These are phyloP conservation scores for Glossosoma conforme DNA, from an alignment of 1,140 invertebrate species.

Conservation along the genomic window DNA sequence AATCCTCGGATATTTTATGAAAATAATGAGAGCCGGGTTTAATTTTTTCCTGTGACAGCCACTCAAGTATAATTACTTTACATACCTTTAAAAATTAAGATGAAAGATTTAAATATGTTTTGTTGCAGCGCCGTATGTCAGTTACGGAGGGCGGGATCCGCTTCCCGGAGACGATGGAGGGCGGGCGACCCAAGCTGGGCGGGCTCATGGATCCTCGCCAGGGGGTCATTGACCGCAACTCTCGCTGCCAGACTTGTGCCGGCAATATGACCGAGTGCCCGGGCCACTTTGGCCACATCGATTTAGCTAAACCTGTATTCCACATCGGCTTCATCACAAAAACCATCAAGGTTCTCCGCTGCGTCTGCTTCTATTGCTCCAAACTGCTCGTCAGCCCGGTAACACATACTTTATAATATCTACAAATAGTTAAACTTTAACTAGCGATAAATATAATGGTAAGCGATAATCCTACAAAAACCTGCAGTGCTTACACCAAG, in stretches of 20 bases:
- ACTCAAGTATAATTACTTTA: too few species aligned
- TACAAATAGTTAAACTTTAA: background rate
- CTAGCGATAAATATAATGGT: background rate
- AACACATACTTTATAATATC: slow-evolving; percentile 26
- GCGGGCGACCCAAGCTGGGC: slow-evolving; percentile 93
- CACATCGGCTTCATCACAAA: slow-evolving; percentile 98
- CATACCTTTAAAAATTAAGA: too few species aligned
- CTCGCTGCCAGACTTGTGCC: slow-evolving; percentile 95
- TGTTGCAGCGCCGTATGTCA: slow-evolving; percentile 87
- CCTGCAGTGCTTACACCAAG: too few species aligned
- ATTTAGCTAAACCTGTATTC: slow-evolving; percentile 97
- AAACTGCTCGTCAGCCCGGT: slow-evolving; percentile 92
- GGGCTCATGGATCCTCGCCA: slow-evolving; percentile 99
- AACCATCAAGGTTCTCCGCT: slow-evolving; percentile 92
- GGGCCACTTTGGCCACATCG: slow-evolving; percentile 99
- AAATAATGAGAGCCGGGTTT: too few species aligned
- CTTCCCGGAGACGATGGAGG: slow-evolving; percentile 97
- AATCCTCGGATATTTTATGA: too few species aligned
- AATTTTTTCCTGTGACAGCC: too few species aligned
- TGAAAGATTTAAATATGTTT: too few species aligned
- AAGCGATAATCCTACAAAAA: too few species aligned
- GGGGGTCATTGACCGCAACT: slow-evolving; percentile 92
- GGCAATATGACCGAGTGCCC: slow-evolving; percentile 98
- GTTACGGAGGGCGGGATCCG: slow-evolving; percentile 96
- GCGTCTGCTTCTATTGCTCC: slow-evolving; percentile 97